Conservation (phyloP, 2,888 invertebrate species). For the Pseudococcus jackbeardsleyi region DNA sequence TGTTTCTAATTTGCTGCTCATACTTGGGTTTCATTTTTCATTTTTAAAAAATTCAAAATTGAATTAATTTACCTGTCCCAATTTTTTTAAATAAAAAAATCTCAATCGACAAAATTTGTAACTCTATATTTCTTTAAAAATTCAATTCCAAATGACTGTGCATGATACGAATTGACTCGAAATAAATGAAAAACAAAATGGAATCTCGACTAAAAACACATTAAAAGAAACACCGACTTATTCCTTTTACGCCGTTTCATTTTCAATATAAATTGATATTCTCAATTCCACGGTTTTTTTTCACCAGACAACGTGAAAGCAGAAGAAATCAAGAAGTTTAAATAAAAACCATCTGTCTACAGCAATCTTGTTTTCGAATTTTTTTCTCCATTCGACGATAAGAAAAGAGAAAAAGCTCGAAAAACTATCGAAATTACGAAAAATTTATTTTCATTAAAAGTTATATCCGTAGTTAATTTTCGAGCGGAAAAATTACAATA, state of each 20-base stretch:
- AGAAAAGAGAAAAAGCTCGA: background rate
- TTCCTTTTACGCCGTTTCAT: background rate
- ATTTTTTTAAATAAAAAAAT: background rate
- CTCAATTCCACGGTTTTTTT: background rate
- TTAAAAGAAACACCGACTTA: background rate
- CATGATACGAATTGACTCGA: background rate
- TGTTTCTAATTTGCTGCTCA: too few species aligned
- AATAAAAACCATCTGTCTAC: constrained; percentile 9
- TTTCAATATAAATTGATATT: constrained; percentile 12
- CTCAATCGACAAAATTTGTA: background rate
- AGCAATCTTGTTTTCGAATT: background rate
- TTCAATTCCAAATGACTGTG: background rate
- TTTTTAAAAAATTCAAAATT: too few species aligned
- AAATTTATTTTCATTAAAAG: background rate
- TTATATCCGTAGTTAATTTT: background rate
- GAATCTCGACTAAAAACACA: background rate
- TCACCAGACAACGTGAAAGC: background rate
- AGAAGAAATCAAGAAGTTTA: background rate
- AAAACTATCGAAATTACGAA: background rate
- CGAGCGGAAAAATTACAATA: background rate
- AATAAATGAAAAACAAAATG: background rate
- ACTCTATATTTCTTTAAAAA: background rate
- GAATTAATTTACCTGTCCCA: too few species aligned
- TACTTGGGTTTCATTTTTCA: too few species aligned
- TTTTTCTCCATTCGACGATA: background rate